Conservation (phyloP, 1,140 invertebrate species). For the Brachionus plicatilis region DNA sequence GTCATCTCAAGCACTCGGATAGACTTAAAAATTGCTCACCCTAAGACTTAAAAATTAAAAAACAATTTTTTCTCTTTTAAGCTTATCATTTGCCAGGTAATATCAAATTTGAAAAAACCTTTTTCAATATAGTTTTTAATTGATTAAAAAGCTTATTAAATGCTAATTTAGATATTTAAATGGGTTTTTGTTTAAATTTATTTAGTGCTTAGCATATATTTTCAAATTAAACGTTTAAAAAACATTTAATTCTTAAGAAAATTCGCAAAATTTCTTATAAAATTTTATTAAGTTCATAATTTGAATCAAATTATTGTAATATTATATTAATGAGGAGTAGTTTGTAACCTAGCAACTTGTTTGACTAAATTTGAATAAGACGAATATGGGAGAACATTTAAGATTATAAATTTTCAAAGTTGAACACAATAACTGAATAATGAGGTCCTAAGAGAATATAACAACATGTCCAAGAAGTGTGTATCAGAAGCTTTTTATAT, state of each 20-base stretch:
- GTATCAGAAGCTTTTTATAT: background rate
- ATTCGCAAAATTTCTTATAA: background rate
- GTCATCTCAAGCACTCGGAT: too few relatives aligned
- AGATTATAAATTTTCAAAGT: background rate
- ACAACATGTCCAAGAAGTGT: background rate
- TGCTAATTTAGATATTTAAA: too few relatives aligned
- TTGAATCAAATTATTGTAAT: background rate
- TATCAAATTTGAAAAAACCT: too few relatives aligned
- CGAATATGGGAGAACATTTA: background rate
- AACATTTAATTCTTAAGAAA: background rate
- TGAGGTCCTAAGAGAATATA: background rate
- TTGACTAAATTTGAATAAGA: background rate
- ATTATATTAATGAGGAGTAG: background rate
- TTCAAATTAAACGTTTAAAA: background rate
- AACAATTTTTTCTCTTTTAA: too few relatives aligned
- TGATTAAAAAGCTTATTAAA: too few relatives aligned
- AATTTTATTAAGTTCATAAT: background rate
- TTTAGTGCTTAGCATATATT: background rate
- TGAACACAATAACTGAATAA: background rate
- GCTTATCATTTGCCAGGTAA: too few relatives aligned
- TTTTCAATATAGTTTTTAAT: too few relatives aligned
- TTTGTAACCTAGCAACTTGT: background rate
- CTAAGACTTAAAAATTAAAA: too few relatives aligned
- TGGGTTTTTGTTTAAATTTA: too few relatives aligned
- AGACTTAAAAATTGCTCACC: too few relatives aligned